Base-by-base conservation (phyloP, 2,113 vertebrate species). In the Entosphenus tridentatus region DNA sequence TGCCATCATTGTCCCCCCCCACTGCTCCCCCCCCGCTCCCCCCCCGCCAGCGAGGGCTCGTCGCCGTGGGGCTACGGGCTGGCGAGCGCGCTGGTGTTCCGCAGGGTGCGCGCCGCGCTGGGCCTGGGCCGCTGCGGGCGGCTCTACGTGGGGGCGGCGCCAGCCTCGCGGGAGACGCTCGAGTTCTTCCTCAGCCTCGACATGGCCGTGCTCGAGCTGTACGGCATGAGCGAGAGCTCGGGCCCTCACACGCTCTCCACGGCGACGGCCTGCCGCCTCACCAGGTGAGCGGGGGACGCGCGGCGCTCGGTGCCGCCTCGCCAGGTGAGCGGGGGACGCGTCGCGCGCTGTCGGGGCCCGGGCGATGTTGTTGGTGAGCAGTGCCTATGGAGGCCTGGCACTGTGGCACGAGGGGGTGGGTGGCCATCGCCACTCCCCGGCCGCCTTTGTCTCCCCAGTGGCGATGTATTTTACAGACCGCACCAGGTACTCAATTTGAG, bases 11-110 rank as follows among this genome's bases (percentile, higher is more conserved):
- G 39, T 4, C 39, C 39, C 39, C 39, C 39, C 21, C 39, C 39
- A n/a, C n/a, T n/a, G n/a, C 39, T 6, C 39, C 39, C 39, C 21
- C 39, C 39, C 4, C 1, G 39, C 39, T 39, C 39, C 4, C 39
- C 21, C 39, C 39, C 39, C 39, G 39, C 14, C 59, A 65, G 59
- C n/a, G 18, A 65, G 59, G 14, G 14, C 8, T 65, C n/a, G 14
- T 16, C 10, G 18, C 59, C 59, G 9, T 65, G 59, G 59, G 59
- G 59, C 18, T 65, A 18, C 14, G 18, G 14, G 10, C 18, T 65
- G 59, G 59, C 59, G 59, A 65, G 59, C 59, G n/a, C 59, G 18
- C 59, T 65, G 59, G 59, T 65, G 59, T 65, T 65, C 56, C 59
- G 59, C 10, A 65, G 18, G 59, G 59, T 65, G 59, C 59, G 59